These are phyloP conservation scores for Cepphus grylle DNA, from an alignment of 2,113 vertebrate genomes.

Conservation along the genomic window DNA sequence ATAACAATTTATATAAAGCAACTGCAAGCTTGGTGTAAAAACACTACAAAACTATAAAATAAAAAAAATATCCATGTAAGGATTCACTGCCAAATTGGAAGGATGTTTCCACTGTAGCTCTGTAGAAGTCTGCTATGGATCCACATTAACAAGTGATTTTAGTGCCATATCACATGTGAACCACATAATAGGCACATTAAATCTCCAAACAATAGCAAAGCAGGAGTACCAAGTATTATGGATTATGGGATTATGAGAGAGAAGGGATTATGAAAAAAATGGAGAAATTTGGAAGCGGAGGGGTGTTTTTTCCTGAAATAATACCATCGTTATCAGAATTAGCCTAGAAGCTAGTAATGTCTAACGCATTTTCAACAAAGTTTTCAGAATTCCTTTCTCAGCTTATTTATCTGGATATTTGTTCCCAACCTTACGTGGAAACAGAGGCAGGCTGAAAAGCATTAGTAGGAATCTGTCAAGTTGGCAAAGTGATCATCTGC, in stretches of 20 bases:
- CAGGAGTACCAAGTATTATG: background rate
- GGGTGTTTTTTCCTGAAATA: background rate
- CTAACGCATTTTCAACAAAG: background rate
- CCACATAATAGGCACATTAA: background rate
- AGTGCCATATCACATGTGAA: no score
- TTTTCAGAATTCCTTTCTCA: background rate
- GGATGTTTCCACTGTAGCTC: background rate
- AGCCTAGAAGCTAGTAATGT: background rate
- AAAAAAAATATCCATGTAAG: background rate
- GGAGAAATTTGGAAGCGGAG: background rate
- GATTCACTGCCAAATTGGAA: background rate
- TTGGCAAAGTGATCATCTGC: background rate
- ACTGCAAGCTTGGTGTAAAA: background rate
- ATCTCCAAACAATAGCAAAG: background rate
- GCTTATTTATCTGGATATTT: background rate
- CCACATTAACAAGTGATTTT: background rate
- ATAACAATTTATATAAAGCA: background rate
- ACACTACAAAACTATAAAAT: background rate
- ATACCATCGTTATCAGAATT: background rate
- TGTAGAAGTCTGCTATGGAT: background rate
- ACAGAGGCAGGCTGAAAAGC: background rate
- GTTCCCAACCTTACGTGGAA: background rate
- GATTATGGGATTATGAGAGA: background rate
- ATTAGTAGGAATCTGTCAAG: background rate
- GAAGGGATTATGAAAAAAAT: background rate